Conservation (phyloP, 1,140 invertebrate genomes). For the Zelostemma sp. region DNA sequence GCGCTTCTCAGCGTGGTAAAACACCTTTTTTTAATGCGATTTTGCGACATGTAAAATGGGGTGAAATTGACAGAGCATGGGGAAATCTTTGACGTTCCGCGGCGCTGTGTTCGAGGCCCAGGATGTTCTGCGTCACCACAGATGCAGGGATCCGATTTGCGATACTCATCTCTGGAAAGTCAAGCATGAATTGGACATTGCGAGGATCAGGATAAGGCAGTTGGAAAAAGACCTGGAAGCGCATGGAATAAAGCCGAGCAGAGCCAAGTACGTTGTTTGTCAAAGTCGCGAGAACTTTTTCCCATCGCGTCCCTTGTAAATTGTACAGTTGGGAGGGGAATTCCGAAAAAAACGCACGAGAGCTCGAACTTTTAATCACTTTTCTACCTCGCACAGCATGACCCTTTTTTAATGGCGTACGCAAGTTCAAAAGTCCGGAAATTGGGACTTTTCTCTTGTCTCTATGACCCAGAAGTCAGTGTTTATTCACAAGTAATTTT, state of each 20-base stretch:
- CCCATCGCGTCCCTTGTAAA: too few species aligned
- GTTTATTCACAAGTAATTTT: too few species aligned
- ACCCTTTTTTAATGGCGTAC: slow-evolving; percentile 28
- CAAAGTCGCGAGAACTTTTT: too few species aligned
- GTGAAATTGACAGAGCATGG: slow-evolving; percentile 67
- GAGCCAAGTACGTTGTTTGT: slow-evolving; percentile 69
- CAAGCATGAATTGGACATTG: slow-evolving; percentile 88
- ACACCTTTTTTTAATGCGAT: too few species aligned
- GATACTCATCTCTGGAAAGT: slow-evolving; percentile 90
- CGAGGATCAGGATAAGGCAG: slow-evolving; percentile 84
- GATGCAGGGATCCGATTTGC: slow-evolving; percentile 85
- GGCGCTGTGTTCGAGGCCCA: slow-evolving; percentile 90
- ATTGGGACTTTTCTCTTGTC: too few species aligned
- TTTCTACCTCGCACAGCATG: slow-evolving; percentile 53
- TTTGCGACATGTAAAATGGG: too few species aligned
- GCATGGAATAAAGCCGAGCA: slow-evolving; percentile 82
- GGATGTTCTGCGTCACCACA: slow-evolving; percentile 73
- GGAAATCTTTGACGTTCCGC: slow-evolving; percentile 87
- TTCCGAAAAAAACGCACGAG: neutral
- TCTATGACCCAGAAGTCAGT: too few species aligned
- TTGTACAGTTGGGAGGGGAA: slow-evolving; percentile 4
- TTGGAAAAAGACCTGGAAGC: slow-evolving; percentile 86
- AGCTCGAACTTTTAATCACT: slow-evolving; percentile 44
- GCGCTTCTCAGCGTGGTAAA: slow-evolving; percentile 87
- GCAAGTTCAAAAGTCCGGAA: too few species aligned